These are phyloP conservation scores for Atherinomorus stipes DNA, from an alignment of 2,113 vertebrate species.

Conservation along the genomic window DNA sequence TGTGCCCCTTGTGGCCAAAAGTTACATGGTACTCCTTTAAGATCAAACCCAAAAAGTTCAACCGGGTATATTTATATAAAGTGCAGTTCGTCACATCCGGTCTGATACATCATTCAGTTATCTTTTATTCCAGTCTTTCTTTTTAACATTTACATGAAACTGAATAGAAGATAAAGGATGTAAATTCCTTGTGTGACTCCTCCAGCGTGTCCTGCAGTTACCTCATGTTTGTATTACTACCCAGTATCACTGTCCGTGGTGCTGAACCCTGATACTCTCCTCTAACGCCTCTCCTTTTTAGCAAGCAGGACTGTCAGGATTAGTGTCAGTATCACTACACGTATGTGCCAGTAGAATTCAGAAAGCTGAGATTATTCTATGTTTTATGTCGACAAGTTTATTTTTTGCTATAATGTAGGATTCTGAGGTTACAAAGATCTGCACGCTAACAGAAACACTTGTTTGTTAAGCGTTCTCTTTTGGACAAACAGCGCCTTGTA, in stretches of 20 bases:
- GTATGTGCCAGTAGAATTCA: not conserved
- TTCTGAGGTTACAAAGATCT: not conserved
- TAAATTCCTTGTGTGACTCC: slow-evolving; percentile 11
- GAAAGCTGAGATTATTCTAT: not conserved
- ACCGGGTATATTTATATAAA: too few species aligned
- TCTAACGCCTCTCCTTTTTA: slow-evolving; percentile 33
- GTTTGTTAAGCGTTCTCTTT: slow-evolving; percentile 8
- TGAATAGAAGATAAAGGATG: not conserved
- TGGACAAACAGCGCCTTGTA: not conserved
- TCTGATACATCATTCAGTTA: not conserved
- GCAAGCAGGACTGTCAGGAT: slow-evolving; percentile 27
- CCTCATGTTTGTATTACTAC: not conserved
- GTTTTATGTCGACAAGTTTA: not conserved
- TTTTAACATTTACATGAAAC: slow-evolving; percentile 5
- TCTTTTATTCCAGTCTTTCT: not conserved
- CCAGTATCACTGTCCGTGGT: slow-evolving; percentile 35
- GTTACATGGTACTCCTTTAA: too few species aligned
- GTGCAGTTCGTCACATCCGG: too few species aligned
- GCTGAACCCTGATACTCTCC: slow-evolving; percentile 41
- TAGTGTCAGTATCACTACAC: not conserved
- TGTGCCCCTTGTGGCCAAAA: too few species aligned
- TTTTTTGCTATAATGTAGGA: not conserved
- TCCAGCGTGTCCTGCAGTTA: not conserved
- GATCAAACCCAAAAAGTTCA: too few species aligned
- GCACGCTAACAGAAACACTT: too few species aligned